Conservation (phyloP, 1,140 invertebrate genomes). For the Drosophila teissieri region DNA sequence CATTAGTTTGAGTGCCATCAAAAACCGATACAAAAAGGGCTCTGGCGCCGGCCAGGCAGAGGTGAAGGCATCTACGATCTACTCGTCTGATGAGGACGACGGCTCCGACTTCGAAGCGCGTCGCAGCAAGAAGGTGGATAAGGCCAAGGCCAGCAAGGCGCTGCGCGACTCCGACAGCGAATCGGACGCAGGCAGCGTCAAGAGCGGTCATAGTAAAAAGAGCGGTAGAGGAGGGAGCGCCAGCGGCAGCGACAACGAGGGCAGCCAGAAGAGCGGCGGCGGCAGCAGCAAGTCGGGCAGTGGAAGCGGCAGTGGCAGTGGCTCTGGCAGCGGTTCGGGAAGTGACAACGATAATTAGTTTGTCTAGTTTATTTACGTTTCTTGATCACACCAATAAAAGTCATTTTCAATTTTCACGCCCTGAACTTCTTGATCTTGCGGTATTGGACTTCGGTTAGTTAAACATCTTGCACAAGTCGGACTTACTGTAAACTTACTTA, state of each 20-base stretch:
- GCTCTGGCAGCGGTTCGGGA: conserved; percentile 56
- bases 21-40: conserved; percentile 94
- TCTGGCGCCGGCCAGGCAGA: conserved; percentile 59
- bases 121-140: conserved; percentile 90
- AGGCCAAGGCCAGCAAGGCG: conserved; percentile 91
- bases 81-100: conserved; percentile 96
- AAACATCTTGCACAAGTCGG: too few species aligned
- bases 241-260: conserved; percentile 60
- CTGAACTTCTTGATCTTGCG: background rate
- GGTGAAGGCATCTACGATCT: conserved; percentile 90
- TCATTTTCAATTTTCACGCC: background rate
- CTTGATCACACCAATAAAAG: conserved; percentile 16
- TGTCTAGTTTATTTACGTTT: background rate
- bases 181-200: conserved; percentile 75
- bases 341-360: conserved; percentile 67
- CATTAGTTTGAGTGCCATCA: conserved; percentile 96
- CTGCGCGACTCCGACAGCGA: conserved; percentile 91
- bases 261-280: conserved; percentile 45
- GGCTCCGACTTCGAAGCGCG: conserved; percentile 93
- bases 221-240: conserved; percentile 37
- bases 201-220: conserved; percentile 58
- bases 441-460: too few species aligned
- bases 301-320: conserved; percentile 53
- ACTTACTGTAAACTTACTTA: too few species aligned
- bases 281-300: conserved; percentile 51